Evolutionary conservation across 2,888 invertebrate species (phyloP), one percentile per base, ranked within the genome.

Genomic region (Hypolimnas misippus): DNA sequence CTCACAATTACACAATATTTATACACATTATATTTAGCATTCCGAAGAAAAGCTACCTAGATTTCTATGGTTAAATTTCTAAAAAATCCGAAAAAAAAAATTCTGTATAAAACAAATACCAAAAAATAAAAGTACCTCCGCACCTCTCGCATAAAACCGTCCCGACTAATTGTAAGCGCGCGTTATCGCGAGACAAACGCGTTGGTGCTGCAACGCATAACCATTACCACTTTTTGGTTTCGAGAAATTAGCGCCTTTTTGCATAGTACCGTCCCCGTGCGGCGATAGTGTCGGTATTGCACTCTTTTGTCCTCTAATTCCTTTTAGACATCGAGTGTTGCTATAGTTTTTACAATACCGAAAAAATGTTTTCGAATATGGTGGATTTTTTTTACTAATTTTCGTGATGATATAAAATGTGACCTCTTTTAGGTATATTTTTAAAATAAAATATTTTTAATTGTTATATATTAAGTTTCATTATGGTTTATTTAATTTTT

Each of bases 111-210:
- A 42, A 17, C 10, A 42, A 17, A 17, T 19, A 42, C 10, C 1
- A 42, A 17, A 42, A 40, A 51, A 21, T 42, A 6, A 40, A 42
- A 51, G 5, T 50, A 52, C 25, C 14, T 52, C 66, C 31, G 62
- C 8, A 63, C 52, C 21, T 77, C 33, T 58, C 46, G 81, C 79
- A 85, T 82, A 75, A 79, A 61, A 63, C 82, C 76, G 62, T 84
- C 85, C 87, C 63, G 72, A 85, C 88, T 92, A 91, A 92, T 91
- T 90, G 90, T 89, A 87, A 90, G 90, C 87, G 89, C 85, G 82
- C 91, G 89, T 90, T 92, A 92, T 92, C 91, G 87, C 84, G 89
- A 92, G 90, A 91, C 90, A 92, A 92, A 91, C 89, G 91, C 82
- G 88, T 81, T 84, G 42, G 42, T 42, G 81, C 83, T 83, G 84